A percentile compares a stretch with the other conserved stretches of the same genome.
Conservation (phyloP, 2,797 vertebrate species). For the Chaetodon trifasciatus region DNA sequence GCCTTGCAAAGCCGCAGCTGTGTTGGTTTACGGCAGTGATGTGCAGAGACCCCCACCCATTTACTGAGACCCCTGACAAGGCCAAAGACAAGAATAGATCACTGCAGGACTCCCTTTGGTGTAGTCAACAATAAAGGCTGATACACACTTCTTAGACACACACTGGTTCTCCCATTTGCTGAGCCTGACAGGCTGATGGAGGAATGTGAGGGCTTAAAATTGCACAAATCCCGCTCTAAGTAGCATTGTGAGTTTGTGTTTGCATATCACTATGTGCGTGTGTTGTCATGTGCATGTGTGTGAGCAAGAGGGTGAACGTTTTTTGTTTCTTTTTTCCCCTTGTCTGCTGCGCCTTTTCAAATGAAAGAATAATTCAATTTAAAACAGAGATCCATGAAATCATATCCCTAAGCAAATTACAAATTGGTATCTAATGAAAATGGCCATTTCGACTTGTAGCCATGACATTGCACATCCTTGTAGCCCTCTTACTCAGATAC, state of each 20-base stretch:
- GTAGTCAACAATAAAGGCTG: conserved; percentile 36
- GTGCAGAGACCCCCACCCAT: conserved; percentile 50
- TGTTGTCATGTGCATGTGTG: conserved; percentile 38
- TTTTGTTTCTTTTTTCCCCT: neutral
- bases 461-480: conserved; percentile 81
- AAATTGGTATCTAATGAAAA: conserved; percentile 84
- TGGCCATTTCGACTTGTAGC: conserved; percentile 79
- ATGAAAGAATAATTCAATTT: conserved; percentile 78
- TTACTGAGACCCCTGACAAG: conserved; percentile 51
- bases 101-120: conserved; percentile 26
- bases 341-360: conserved; percentile 51
- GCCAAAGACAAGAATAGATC: conserved; percentile 50
- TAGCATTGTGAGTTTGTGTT: conserved; percentile 34
- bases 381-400: conserved; percentile 81
- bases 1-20: conserved; percentile 52
- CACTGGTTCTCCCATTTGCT: conserved; percentile 32
- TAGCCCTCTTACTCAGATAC: conserved; percentile 78
- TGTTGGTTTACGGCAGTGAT: conserved; percentile 61
- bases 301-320: conserved; percentile 28
- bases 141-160: conserved; percentile 33
- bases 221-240: conserved; percentile 42
- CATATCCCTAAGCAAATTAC: conserved; percentile 79
- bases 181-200: conserved; percentile 29
- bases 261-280: conserved; percentile 29
- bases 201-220: conserved; percentile 33